Evolutionary conservation across 2,113 vertebrate genomes (phyloP), one percentile per base, ranked within the genome.

Genomic region (Xyliphius kryptos): DNA sequence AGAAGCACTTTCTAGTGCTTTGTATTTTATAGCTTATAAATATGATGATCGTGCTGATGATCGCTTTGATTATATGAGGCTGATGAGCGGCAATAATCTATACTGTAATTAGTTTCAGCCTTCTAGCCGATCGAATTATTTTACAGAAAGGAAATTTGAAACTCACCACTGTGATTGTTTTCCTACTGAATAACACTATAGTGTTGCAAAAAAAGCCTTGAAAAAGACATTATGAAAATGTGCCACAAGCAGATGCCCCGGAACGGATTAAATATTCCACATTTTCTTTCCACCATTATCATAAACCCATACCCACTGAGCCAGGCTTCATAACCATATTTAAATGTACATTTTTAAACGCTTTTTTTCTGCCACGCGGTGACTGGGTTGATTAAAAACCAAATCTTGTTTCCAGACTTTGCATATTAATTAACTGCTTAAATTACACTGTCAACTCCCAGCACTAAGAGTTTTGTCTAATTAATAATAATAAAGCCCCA

Each of bases 381-480:
- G 61, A 70, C 62, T 70, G 51, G 16, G 54, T 56, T 72, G 70
- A 74, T 77, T 73, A 77, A 77, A 76, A 74, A 72, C 70, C 75
- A 70, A 74, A 77, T 72, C 72, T 74, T 63, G 63, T 73, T 73
- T 73, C 69, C 69, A 69, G 72, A 67, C 71, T 63, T 71, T 72
- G 75, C 75, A 77, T 77, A 77, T 72, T 77, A 77, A 77, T 77
- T 69, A 74, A 69, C 62, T 74, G 66, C 55, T 74, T 75, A 77
- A 75, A 77, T 75, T 73, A 75, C 74, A 48, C 66, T 43, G 54
- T 61, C 70, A 66, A 77, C 72, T 77, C 73, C 76, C 73, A 73
- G 73, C 70, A 67, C 73, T 74, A 73, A 72, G 76, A 68, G 68
- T 77, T 77, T 77, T 70, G 73, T 73, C 70, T 77, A 77, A 77